phyloP scores from a whole-genome alignment of 2,113 vertebrate genomes.

The Nycticryphes semicollaris region DNA sequence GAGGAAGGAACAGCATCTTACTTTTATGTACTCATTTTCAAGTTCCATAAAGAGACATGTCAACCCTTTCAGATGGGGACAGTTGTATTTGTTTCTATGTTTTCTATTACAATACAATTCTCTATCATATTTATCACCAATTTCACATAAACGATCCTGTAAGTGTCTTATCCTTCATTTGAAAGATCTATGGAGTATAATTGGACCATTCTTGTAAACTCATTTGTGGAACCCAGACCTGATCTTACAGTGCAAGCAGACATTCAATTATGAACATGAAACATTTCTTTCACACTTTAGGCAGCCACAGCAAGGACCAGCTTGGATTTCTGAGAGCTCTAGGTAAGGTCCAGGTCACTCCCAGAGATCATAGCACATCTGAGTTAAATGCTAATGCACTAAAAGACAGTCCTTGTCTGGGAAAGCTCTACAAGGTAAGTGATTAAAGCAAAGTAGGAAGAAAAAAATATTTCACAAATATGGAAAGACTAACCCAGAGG shows the following conservation, averaged over 20 bases:
- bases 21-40: not conserved
- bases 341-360: not conserved
- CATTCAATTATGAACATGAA: fast-evolving
- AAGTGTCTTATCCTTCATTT: not conserved
- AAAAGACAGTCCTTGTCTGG: not conserved
- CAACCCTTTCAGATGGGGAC: not conserved
- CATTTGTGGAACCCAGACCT: not conserved
- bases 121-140: not conserved
- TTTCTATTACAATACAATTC: not conserved
- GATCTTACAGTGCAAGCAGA: not conserved
- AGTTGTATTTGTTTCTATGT: not conserved
- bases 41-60: not conserved
- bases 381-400: not conserved
- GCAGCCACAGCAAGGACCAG: not conserved
- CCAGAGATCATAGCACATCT: not conserved
- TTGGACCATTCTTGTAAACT: not conserved
- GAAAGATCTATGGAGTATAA: fast-evolving
- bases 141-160: not conserved
- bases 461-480: not conserved
- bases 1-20: not conserved
- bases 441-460: not conserved
- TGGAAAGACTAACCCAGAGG: not conserved
- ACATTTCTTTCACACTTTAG: not conserved
- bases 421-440: not conserved
- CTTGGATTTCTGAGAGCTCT: not conserved